Evolutionary conservation across 2,888 invertebrate species (phyloP), one percentile per base, ranked within the genome.

Genomic region (Synergus umbraculus): DNA sequence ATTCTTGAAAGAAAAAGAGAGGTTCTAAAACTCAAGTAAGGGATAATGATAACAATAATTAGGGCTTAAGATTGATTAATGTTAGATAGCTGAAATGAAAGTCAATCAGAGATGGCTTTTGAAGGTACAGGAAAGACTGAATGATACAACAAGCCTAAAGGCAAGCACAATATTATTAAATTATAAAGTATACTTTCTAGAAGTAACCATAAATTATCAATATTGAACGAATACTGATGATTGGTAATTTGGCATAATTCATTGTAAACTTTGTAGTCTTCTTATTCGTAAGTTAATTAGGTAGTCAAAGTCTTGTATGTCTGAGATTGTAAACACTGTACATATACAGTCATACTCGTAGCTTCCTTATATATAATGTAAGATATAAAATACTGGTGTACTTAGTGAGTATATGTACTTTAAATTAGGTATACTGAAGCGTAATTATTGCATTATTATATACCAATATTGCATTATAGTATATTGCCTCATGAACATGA

Each of bases 41-140:
- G 15, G 10, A 54, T 3, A 54, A 18, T 15, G 54, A 54, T 73
- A 54, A 73, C 54, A 73, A 73, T 73, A 73, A 73, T n/a, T 73
- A 73, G 73, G 37, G 5, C 0, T 54, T 73, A 54, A 73, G 54
- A 10, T 18, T 46, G 46, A 69, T 69, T 49, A 69, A 44, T 29
- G 37, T 22, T 54, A 29, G n/a, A 10, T 73, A 54, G n/a, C 15
- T 37, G 29, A 73, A 73, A 73, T 37, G 37, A 73, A 73, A 73
- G 73, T 73, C 54, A 54, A 73, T 73, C 73, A 73, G 37, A n/a
- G 73, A 15, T 54, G 49, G 54, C 37, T 73, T 54, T n/a, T 73
- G n/a, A 73, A 73, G 49, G 49, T 54, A 73, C 29, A 49, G n/a
- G 73, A 73, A 73, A 73, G 73, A 73, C 73, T 73, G 73, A 73